Evolutionary conservation across 2,888 invertebrate species (phyloP).

Genomic region (Crocallis elinguaria): DNA sequence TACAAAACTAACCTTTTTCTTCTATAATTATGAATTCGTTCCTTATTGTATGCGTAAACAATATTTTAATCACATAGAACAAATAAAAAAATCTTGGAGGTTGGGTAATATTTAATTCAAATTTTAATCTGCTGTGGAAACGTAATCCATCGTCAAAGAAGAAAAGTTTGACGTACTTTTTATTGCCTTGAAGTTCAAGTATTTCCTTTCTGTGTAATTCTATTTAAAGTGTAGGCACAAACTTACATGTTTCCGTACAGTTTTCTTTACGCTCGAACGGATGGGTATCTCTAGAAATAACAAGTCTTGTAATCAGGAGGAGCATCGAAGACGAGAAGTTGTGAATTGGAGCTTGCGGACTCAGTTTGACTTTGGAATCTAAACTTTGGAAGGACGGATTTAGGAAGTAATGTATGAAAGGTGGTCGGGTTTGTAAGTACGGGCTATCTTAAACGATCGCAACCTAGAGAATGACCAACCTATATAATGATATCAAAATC

Average conservation of each 20-base stretch:
- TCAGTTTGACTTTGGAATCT: constrained; percentile 26
- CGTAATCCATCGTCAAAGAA: too few relatives aligned
- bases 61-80: too few relatives aligned
- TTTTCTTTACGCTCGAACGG: neutral
- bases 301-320: constrained; percentile 35
- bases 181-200: neutral
- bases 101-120: too few relatives aligned
- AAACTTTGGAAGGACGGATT: constrained; percentile 23
- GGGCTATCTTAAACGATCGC: neutral
- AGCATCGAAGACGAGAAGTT: constrained; percentile 24
- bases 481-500: too few relatives aligned
- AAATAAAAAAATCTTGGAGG: too few relatives aligned
- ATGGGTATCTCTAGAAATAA: constrained; percentile 11
- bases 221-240: neutral
- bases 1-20: too few relatives aligned
- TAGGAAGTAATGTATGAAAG: neutral
- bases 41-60: too few relatives aligned
- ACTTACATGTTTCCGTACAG: neutral
- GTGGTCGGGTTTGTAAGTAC: too few relatives aligned
- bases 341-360: constrained; percentile 20
- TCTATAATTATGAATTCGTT: too few relatives aligned
- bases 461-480: too few relatives aligned
- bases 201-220: neutral
- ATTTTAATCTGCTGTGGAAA: too few relatives aligned
- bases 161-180: neutral